These are phyloP conservation scores for Eolophus roseicapilla DNA, from an alignment of 2,113 vertebrate genomes.

Conservation along the genomic window DNA sequence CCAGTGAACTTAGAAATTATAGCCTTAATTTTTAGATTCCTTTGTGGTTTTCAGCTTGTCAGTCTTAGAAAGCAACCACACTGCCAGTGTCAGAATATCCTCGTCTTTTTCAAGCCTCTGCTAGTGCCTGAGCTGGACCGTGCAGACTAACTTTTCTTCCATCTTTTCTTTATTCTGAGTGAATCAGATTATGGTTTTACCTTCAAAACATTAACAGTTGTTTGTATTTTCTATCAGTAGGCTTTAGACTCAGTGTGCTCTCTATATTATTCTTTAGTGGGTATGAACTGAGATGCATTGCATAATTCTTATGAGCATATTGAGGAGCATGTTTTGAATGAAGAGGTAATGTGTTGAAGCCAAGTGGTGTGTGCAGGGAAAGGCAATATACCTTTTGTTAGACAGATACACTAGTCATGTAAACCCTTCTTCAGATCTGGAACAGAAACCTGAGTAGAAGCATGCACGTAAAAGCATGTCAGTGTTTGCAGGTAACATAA, in stretches of 20 bases:
- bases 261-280: neutral
- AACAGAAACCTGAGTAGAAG: neutral
- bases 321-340: neutral
- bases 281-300: neutral
- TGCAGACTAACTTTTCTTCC: neutral
- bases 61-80: neutral
- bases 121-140: accelerated
- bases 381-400: neutral
- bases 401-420: neutral
- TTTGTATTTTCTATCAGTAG: neutral
- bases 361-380: neutral
- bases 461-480: neutral
- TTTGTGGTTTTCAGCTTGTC: neutral
- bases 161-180: neutral
- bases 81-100: neutral
- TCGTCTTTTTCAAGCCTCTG: neutral
- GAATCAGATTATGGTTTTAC: neutral
- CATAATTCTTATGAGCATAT: neutral
- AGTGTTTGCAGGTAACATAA: neutral
- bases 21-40: neutral
- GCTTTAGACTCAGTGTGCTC: neutral
- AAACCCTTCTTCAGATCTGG: neutral
- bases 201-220: neutral
- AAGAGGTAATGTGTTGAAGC: neutral
- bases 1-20: neutral